phyloP scores from a whole-genome alignment of 2,797 vertebrate species.

The Rhinophrynus dorsalis region DNA sequence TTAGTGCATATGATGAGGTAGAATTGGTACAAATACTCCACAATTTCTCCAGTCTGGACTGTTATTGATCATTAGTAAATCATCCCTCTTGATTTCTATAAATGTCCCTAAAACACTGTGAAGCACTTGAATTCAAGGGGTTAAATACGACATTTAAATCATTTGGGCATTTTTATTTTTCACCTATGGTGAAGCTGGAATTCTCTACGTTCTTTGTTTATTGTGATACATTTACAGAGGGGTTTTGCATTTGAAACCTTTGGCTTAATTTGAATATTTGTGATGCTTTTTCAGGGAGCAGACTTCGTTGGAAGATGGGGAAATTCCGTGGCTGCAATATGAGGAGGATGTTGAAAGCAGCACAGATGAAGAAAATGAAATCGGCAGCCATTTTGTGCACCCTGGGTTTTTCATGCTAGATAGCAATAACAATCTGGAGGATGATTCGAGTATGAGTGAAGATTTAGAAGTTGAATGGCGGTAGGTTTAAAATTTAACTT shows the following conservation, averaged over 20 bases:
- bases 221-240: too few species aligned
- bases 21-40: too few species aligned
- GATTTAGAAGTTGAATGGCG: conserved; percentile 79
- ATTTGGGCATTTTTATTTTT: too few species aligned
- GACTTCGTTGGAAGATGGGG: conserved; percentile 71
- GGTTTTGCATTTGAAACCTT: neutral
- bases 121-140: too few species aligned
- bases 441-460: conserved; percentile 78
- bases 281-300: conserved; percentile 64
- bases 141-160: too few species aligned
- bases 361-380: conserved; percentile 70
- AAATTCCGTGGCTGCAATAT: conserved; percentile 70
- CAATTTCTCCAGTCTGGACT: too few species aligned
- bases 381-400: conserved; percentile 62
- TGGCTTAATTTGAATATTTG: conserved; percentile 18
- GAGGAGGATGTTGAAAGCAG: conserved; percentile 70
- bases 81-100: too few species aligned
- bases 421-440: conserved; percentile 76
- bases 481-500: conserved; percentile 55
- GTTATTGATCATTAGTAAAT: too few species aligned
- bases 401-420: conserved; percentile 73
- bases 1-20: too few species aligned
- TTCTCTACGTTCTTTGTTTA: too few species aligned
- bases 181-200: too few species aligned
- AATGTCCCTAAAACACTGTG: too few species aligned